These are phyloP conservation scores for Eubasilissa regina DNA, from an alignment of 1,140 invertebrate species.

Conservation along the genomic window DNA sequence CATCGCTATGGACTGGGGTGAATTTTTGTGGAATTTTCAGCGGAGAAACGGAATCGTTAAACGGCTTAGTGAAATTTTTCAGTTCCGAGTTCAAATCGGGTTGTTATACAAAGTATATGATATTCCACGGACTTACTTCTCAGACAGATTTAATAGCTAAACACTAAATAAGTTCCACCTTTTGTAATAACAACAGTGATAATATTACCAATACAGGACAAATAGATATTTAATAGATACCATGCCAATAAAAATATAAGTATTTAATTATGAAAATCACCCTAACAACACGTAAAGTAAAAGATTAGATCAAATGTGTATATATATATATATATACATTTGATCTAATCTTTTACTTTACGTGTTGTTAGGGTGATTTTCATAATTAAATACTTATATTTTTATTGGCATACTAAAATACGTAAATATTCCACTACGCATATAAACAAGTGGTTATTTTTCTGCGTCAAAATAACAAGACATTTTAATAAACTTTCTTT, in stretches of 20 bases:
- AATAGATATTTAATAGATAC: no score
- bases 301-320: no score
- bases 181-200: background rate
- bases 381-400: no score
- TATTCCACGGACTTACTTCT: background rate
- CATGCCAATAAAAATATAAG: no score
- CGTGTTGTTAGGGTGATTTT: no score
- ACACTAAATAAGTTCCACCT: background rate
- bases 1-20: background rate
- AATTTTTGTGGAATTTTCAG: conserved; percentile 23
- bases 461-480: background rate
- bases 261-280: no score
- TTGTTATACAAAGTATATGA: conserved; percentile 4
- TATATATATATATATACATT: no score
- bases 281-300: no score
- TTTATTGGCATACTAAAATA: no score
- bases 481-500: conserved; percentile 8
- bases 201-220: no score
- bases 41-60: conserved; percentile 1
- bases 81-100: background rate
- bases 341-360: no score
- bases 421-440: conserved; percentile 27
- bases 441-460: conserved; percentile 32
- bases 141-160: background rate
- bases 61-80: conserved; percentile 6